phyloP scores from a whole-genome alignment of 2,888 invertebrate species.

The Ceraclea dissimilis region DNA sequence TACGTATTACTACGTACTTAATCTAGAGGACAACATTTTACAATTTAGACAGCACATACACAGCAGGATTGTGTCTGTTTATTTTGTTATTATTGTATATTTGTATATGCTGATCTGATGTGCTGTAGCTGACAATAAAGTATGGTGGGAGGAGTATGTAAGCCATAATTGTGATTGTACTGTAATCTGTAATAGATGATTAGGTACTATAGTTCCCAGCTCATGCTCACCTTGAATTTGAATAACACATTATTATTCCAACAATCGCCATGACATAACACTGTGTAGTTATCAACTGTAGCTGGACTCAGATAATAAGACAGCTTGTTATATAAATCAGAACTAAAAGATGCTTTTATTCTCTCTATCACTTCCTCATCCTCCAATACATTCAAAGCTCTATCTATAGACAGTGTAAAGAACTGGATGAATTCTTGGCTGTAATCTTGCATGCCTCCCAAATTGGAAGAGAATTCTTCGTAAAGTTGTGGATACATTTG shows the following conservation, averaged over 20 bases:
- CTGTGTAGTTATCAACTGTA: conserved; percentile 7
- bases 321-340: conserved; percentile 9
- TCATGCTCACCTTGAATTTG: conserved; percentile 19
- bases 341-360: conserved; percentile 6
- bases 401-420: conserved; percentile 7
- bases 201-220: too few species aligned
- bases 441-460: neutral
- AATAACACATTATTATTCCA: conserved; percentile 22
- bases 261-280: conserved; percentile 21
- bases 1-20: too few species aligned
- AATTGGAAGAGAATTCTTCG: neutral
- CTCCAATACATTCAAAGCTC: conserved; percentile 3
- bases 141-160: too few species aligned
- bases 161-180: too few species aligned
- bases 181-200: too few species aligned
- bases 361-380: conserved; percentile 5
- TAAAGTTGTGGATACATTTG: conserved; percentile 1
- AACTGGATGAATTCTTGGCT: neutral
- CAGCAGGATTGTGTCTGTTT: too few species aligned
- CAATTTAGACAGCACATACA: too few species aligned
- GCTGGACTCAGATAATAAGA: conserved; percentile 1
- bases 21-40: too few species aligned
- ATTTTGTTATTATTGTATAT: too few species aligned
- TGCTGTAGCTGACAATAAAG: too few species aligned
- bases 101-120: too few species aligned